Base-by-base conservation (phyloP, 2,113 vertebrate species). In the Shinisaurus crocodilurus region DNA sequence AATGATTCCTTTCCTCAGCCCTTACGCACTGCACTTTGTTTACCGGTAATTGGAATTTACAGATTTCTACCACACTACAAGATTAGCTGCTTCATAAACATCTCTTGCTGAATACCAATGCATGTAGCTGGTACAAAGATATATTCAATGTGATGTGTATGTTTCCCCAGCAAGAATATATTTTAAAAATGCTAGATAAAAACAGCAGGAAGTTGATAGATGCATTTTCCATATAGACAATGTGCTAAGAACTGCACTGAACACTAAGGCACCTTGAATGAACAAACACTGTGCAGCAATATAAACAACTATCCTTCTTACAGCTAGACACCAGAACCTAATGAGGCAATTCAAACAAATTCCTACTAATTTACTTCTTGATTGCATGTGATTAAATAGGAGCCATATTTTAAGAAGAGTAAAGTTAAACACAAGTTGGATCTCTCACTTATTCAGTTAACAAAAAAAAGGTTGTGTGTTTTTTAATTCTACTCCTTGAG, bases 1-100 rank as follows among this genome's bases (percentile, higher is more conserved):
- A 93, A 92, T 34, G 84, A 10, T 84, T 95, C 34, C 91, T 45
- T 85, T 91, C 65, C 90, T 48, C 93, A 91, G 79, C 70, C 90
- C 96, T 92, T 25, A 40, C 48, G 67, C 89, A 91, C 89, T 82
- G 43, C 85, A 57, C 82, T 91, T 34, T 82, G 69, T 37, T 57
- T 95, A n/a, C n/a, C n/a, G n/a, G n/a, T n/a, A 94, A 95, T 90
- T 80, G 25, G 88, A 94, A 95, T 94, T 89, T 92, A 83, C 87
- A 95, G 75, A 92, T 93, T 94, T 95, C 87, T 37, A 80, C 18
- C 80, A 60, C 34, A 90, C 25, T 69, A 86, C 72, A 89, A 93
- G 70, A 12, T 85, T 89, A 91, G 20, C 81, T 27, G 37, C 54
- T 90, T 80, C 90, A 92, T 92, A 95, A 95, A 95, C 90, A 94